These are phyloP conservation scores for Zonitis immaculata DNA, from an alignment of 2,888 invertebrate species.

Conservation along the genomic window DNA sequence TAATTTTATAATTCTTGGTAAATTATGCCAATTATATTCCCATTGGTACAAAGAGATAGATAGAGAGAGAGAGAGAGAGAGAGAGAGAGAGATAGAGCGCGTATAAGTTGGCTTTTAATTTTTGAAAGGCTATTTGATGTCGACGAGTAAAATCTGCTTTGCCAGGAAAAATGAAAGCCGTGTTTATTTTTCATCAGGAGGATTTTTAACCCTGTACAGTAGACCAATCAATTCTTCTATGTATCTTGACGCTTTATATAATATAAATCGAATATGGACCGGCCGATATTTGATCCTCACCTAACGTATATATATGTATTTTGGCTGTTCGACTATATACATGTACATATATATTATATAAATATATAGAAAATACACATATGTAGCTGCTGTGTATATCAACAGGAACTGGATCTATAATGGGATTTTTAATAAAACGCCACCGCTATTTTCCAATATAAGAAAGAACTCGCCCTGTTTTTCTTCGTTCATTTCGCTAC, in stretches of 20 bases:
- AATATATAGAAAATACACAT: conserved; percentile 46
- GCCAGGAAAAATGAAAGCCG: conserved; percentile 40
- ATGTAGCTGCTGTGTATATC: conserved; percentile 28
- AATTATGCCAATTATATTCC: too few relatives aligned
- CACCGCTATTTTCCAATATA: neutral
- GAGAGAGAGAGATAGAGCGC: too few relatives aligned
- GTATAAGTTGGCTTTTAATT: too few relatives aligned
- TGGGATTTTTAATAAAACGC: conserved; percentile 15
- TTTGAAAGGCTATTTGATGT: conserved; percentile 40
- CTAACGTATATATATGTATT: conserved; percentile 42
- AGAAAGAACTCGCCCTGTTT: neutral
- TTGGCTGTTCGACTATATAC: conserved; percentile 46
- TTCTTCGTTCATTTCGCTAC: neutral
- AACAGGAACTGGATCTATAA: conserved; percentile 25
- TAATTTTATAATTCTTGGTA: too few relatives aligned
- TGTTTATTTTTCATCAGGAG: conserved; percentile 49
- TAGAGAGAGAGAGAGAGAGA: too few relatives aligned
- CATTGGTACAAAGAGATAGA: too few relatives aligned
- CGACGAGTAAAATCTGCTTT: conserved; percentile 39
- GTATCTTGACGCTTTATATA: conserved; percentile 1
- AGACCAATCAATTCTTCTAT: conserved; percentile 27
- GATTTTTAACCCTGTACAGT: conserved; percentile 45
- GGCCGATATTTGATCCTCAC: conserved; percentile 43
- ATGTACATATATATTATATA: too few relatives aligned
- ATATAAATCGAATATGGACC: conserved; percentile 10